These are phyloP conservation scores for Drosophila colorata DNA, from an alignment of 2,888 invertebrate genomes.

Conservation along the genomic window DNA sequence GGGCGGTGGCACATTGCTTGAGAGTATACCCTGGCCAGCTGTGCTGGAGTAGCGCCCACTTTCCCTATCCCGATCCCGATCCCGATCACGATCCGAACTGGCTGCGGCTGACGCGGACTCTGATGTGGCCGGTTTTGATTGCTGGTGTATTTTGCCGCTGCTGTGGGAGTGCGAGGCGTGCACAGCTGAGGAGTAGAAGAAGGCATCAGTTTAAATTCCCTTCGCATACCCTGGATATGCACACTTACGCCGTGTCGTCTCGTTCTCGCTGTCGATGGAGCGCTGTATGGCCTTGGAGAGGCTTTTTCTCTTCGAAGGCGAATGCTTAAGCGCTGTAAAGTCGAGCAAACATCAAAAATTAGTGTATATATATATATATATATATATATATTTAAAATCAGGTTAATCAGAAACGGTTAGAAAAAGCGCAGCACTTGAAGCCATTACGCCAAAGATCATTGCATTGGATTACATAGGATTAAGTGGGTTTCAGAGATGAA, in stretches of 20 bases:
- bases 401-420: not conserved
- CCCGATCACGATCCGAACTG: conserved; percentile 61
- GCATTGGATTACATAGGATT: conserved; percentile 18
- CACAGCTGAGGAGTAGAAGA: conserved; percentile 35
- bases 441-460: conserved; percentile 45
- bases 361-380: too few species aligned
- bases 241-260: conserved; percentile 86
- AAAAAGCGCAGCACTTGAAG: conserved; percentile 45
- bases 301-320: conserved; percentile 97
- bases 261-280: conserved; percentile 90
- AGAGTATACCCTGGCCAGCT: conserved; percentile 15
- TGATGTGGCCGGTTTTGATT: conserved; percentile 53
- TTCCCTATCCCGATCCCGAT: conserved; percentile 38
- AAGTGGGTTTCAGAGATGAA: conserved; percentile 32
- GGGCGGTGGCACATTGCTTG: conserved; percentile 66
- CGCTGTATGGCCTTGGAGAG: conserved; percentile 90
- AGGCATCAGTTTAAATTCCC: not conserved
- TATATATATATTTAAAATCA: too few species aligned
- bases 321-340: conserved; percentile 95
- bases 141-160: conserved; percentile 70
- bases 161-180: conserved; percentile 74
- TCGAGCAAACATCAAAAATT: conserved; percentile 24
- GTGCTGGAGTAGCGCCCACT: conserved; percentile 43
- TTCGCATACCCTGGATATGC: too few species aligned
- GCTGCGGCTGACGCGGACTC: conserved; percentile 72